A percentile compares a stretch with the other conserved stretches of the same genome.
Conservation (phyloP, 2,113 vertebrate genomes). For the Atherinomorus stipes region DNA sequence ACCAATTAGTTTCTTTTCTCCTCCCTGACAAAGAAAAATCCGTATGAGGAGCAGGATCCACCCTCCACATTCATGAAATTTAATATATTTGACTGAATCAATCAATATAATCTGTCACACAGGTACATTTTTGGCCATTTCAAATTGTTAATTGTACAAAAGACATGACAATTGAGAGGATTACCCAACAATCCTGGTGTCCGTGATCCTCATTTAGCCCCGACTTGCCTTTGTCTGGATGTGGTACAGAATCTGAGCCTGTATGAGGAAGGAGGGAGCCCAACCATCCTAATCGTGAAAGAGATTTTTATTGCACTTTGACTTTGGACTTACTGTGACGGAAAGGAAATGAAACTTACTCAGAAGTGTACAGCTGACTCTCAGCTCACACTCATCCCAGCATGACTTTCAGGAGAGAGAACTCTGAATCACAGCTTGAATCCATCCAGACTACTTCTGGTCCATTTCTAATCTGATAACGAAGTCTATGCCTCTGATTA, state of each 20-base stretch:
- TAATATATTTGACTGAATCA: not conserved
- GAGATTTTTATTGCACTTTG: conserved; percentile 76
- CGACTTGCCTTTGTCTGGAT: not conserved
- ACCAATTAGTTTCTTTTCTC: conserved; percentile 11
- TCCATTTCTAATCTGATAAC: too few species aligned
- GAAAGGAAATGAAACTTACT: conserved; percentile 26
- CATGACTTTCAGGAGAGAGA: not conserved
- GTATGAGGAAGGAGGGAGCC: conserved; percentile 44
- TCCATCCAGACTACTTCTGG: not conserved
- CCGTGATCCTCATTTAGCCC: conserved; percentile 39
- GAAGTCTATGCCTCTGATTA: not conserved
- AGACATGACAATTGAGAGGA: not conserved
- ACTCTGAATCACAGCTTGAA: not conserved
- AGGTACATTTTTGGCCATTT: too few species aligned
- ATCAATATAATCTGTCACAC: too few species aligned
- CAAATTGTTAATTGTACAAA: too few species aligned
- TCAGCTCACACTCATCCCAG: not conserved
- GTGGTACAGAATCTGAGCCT: not conserved
- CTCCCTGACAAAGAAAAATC: conserved; percentile 34
- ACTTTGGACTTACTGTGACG: conserved; percentile 72
- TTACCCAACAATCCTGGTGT: conserved; percentile 19
- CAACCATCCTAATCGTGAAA: not conserved
- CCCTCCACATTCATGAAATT: not conserved
- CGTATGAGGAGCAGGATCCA: not conserved
- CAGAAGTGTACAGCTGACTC: not conserved